phyloP scores from a whole-genome alignment of 2,888 invertebrate genomes.

The Pseudoips prasinana region DNA sequence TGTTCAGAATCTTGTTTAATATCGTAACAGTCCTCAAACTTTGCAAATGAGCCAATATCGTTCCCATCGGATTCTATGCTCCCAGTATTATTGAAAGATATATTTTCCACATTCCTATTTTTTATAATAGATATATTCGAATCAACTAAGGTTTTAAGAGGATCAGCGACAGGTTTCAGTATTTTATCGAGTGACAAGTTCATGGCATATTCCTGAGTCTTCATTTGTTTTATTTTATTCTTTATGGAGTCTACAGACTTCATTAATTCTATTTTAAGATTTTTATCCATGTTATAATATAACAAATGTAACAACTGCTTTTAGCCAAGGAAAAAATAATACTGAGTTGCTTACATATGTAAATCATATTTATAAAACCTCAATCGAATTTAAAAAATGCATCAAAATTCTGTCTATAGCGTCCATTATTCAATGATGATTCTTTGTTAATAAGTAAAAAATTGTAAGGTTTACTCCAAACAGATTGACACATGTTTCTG shows the following conservation, averaged over 20 bases:
- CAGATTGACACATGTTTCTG: not conserved
- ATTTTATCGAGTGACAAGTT: too few relatives aligned
- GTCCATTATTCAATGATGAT: slow-evolving; percentile 2
- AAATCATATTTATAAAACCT: not conserved
- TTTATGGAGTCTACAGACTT: too few relatives aligned
- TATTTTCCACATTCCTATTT: not conserved
- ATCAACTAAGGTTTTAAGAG: not conserved
- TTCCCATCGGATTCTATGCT: not conserved
- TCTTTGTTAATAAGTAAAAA: too few relatives aligned
- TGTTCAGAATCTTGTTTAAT: not conserved
- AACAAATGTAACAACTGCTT: too few relatives aligned
- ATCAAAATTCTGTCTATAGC: slow-evolving; percentile 4
- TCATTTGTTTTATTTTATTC: slow-evolving; percentile 1
- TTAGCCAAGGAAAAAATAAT: too few relatives aligned
- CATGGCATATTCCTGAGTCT: not conserved
- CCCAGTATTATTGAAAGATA: not conserved
- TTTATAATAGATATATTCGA: too few relatives aligned
- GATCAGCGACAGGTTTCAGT: not conserved
- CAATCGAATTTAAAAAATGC: slow-evolving; percentile 2
- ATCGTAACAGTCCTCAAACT: not conserved
- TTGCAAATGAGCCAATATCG: slow-evolving; percentile 1
- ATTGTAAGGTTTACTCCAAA: not conserved
- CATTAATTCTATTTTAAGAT: too few relatives aligned
- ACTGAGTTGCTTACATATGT: too few relatives aligned
- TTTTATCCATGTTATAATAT: too few relatives aligned